Evolutionary conservation across 2,113 vertebrate genomes (phyloP).

Genomic region (Dicrurus megarhynchus): DNA sequence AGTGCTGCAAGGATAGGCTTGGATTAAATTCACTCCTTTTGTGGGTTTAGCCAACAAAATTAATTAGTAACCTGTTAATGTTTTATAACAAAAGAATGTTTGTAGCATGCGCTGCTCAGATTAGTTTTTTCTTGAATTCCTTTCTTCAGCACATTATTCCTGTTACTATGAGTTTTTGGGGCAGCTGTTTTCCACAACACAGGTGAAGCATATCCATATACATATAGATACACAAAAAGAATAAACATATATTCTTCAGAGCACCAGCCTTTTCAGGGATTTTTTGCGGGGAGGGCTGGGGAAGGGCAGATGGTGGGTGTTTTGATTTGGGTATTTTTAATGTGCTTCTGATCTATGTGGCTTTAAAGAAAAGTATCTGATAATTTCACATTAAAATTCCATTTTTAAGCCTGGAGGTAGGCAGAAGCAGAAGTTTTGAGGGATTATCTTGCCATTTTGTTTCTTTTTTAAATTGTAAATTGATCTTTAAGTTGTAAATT

Average conservation of each 20-base stretch:
- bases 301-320: not conserved
- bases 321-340: not conserved
- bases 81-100: not conserved
- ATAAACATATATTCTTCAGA: not conserved
- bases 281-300: fast-evolving
- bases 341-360: not conserved
- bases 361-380: not conserved
- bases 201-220: not conserved
- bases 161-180: not conserved
- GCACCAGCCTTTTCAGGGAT: not conserved
- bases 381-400: not conserved
- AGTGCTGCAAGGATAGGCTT: not conserved
- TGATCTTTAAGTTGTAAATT: not conserved
- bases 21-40: not conserved
- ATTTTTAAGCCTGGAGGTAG: not conserved
- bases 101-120: not conserved
- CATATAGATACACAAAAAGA: not conserved
- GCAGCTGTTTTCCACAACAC: not conserved
- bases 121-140: not conserved
- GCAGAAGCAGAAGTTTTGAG: not conserved
- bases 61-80: not conserved
- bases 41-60: not conserved
- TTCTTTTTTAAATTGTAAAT: not conserved
- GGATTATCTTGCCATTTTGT: not conserved
- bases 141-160: not conserved